Evolutionary conservation across 2,797 vertebrate species (phyloP).

Genomic region (Ctenosaura bakeri): DNA sequence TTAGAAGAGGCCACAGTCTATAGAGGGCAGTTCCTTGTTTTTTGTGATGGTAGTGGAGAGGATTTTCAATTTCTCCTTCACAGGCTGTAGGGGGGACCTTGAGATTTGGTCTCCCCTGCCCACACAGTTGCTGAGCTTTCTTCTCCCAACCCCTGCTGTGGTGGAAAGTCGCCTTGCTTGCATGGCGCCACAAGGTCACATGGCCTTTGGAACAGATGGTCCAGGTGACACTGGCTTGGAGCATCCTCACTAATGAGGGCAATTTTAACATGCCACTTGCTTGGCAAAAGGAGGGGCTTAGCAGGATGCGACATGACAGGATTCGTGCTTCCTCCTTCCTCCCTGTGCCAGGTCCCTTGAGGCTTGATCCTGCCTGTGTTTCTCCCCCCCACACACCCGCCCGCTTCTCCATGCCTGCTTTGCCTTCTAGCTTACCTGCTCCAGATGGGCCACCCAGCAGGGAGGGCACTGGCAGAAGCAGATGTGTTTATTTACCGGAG

Average conservation of each 20-base stretch:
- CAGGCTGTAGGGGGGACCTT: background rate
- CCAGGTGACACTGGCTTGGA: constrained; percentile 68
- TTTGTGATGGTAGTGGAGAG: too few species aligned
- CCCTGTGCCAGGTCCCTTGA: constrained; percentile 65
- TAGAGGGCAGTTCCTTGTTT: background rate
- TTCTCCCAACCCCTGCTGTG: background rate
- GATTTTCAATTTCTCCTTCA: background rate
- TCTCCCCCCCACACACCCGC: constrained; percentile 1
- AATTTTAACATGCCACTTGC: constrained; percentile 72
- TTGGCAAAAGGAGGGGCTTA: constrained; percentile 56
- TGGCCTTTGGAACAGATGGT: constrained; percentile 69
- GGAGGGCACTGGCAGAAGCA: constrained; percentile 84
- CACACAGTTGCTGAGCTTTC: background rate
- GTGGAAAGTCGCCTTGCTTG: background rate
- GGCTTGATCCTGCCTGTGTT: constrained; percentile 61
- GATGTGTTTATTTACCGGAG: constrained; percentile 86
- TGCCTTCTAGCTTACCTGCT: constrained; percentile 83
- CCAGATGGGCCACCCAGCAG: constrained; percentile 85
- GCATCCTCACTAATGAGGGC: constrained; percentile 64
- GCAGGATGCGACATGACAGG: constrained; percentile 69
- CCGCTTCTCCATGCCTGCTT: constrained; percentile 65
- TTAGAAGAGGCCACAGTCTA: background rate
- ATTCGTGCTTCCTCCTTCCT: constrained; percentile 60
- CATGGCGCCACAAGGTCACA: constrained; percentile 25
- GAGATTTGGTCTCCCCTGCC: background rate